Evolutionary conservation across 2,113 vertebrate genomes (phyloP).

Genomic region (Petaurus breviceps): DNA sequence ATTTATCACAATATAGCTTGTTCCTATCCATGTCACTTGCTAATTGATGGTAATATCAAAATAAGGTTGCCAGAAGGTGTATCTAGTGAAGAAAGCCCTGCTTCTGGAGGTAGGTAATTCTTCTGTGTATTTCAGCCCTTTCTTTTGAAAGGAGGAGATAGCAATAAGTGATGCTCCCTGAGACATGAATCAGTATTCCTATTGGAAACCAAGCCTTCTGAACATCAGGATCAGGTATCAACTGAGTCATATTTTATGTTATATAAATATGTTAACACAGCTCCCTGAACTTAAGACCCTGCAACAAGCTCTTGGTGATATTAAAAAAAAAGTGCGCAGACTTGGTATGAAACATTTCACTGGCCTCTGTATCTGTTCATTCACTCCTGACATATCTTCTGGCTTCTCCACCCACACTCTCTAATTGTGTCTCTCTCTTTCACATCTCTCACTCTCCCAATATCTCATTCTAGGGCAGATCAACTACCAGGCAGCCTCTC

Average conservation of each 20-base stretch:
- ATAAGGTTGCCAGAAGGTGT: not conserved
- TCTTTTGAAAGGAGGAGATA: not conserved
- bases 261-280: not conserved
- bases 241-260: not conserved
- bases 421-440: not conserved
- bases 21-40: not conserved
- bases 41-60: not conserved
- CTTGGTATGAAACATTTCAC: not conserved
- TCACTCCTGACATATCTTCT: not conserved
- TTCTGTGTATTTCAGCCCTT: not conserved
- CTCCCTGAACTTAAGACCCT: not conserved
- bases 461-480: slow-evolving; percentile 82
- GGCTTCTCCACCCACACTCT: not conserved
- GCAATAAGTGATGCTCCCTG: not conserved
- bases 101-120: not conserved
- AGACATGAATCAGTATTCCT: not conserved
- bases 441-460: not conserved
- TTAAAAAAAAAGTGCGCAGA: not conserved
- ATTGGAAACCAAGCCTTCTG: not conserved
- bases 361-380: not conserved
- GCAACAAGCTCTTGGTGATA: not conserved
- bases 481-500: slow-evolving; percentile 92
- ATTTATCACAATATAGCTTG: not conserved
- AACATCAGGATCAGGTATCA: not conserved
- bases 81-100: not conserved